A percentile compares a stretch with the other conserved stretches of the same genome.
phyloP scores from a whole-genome alignment of 2,113 vertebrate genomes.

The Pelecanus crispus region DNA sequence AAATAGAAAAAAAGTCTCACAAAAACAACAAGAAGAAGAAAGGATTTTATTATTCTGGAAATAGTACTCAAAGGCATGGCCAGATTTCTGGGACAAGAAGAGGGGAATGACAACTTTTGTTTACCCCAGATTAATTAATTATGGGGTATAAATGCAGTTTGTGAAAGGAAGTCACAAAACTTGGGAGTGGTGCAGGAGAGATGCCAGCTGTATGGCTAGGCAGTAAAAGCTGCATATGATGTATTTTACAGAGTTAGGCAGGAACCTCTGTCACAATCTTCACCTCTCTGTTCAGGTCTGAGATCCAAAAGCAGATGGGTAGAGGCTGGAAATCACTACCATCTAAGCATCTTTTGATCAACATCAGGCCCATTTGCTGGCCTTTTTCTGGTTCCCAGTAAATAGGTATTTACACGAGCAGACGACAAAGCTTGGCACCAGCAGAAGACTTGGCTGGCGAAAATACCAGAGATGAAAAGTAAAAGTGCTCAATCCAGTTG shows the following conservation, averaged over 20 bases:
- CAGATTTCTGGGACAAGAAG: background rate
- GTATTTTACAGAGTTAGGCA: background rate
- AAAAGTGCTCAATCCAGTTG: background rate
- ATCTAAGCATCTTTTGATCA: background rate
- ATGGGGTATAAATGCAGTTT: background rate
- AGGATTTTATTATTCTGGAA: background rate
- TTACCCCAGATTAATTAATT: background rate
- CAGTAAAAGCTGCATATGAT: background rate
- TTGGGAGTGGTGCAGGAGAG: background rate
- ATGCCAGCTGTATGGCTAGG: background rate
- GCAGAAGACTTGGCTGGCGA: background rate
- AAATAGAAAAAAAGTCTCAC: background rate
- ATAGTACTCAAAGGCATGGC: background rate
- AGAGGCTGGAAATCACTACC: background rate
- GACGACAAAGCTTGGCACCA: background rate
- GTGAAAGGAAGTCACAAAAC: background rate
- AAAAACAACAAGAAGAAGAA: background rate
- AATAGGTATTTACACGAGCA: background rate
- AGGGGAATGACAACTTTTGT: background rate
- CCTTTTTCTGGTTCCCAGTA: background rate
- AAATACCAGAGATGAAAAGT: background rate
- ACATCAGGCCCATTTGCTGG: background rate
- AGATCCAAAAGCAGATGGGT: background rate
- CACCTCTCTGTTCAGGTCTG: background rate
- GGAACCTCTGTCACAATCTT: background rate